These are phyloP conservation scores for Diarsia mendica DNA, from an alignment of 2,888 invertebrate genomes.

Conservation along the genomic window DNA sequence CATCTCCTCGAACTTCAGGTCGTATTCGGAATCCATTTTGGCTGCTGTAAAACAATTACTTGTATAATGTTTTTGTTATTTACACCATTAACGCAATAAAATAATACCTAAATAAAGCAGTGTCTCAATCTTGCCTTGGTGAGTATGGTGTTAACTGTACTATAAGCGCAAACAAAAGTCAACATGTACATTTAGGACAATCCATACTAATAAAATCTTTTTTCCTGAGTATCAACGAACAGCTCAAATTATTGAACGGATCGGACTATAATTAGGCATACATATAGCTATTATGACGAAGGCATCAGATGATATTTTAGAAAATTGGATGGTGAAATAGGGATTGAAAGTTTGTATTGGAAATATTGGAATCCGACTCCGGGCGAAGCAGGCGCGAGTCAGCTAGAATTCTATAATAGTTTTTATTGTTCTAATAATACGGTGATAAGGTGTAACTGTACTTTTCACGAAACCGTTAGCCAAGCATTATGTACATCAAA, in stretches of 20 bases:
- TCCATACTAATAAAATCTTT: not conserved
- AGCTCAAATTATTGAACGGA: not conserved
- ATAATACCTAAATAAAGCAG: slow-evolving; percentile 30
- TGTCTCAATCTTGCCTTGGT: not conserved
- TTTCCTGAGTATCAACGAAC: not conserved
- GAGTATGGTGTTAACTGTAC: not conserved
- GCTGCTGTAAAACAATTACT: slow-evolving; percentile 71
- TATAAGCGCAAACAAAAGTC: slow-evolving; percentile 25
- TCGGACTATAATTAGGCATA: not conserved
- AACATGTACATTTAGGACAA: not conserved
- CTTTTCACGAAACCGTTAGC: too few relatives aligned
- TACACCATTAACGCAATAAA: not conserved
- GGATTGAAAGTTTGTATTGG: too few relatives aligned
- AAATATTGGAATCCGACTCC: too few relatives aligned
- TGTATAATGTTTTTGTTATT: not conserved
- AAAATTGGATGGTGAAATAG: too few relatives aligned
- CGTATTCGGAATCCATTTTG: slow-evolving; percentile 88
- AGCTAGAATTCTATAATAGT: too few relatives aligned
- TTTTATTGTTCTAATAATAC: too few relatives aligned
- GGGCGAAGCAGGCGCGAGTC: too few relatives aligned
- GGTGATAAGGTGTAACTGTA: too few relatives aligned
- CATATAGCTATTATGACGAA: too few relatives aligned
- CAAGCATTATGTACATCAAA: too few relatives aligned
- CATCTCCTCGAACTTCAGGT: slow-evolving; percentile 91
- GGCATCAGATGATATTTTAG: too few relatives aligned